A percentile compares a stretch with the other conserved stretches of the same genome.
Conservation (phyloP, 92 coral and sea anemone species). For the Paragorgia papillata region DNA sequence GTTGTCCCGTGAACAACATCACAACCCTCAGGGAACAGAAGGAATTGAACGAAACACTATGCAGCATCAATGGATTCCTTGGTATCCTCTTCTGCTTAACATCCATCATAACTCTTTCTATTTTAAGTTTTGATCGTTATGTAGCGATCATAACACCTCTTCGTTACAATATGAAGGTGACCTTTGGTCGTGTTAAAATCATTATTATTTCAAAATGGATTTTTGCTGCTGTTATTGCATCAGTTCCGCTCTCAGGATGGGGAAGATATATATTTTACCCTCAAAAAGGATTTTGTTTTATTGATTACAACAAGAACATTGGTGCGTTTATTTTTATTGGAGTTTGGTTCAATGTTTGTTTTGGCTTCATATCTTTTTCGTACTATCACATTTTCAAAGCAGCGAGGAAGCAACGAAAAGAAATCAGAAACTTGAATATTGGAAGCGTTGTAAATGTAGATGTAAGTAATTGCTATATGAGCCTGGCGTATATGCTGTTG, state of each 20-base stretch:
- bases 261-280: conserved; percentile 26
- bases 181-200: conserved; percentile 1
- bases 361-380: conserved; percentile 12
- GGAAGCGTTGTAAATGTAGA: neutral
- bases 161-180: conserved; percentile 18
- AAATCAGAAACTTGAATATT: conserved; percentile 25
- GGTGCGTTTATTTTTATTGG: conserved; percentile 10
- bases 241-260: conserved; percentile 39
- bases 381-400: conserved; percentile 39
- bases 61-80: conserved; percentile 18
- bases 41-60: conserved; percentile 6
- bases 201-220: conserved; percentile 11
- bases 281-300: conserved; percentile 32
- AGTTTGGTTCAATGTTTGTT: conserved; percentile 19
- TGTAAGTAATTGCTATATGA: neutral
- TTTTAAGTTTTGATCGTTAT: conserved; percentile 37
- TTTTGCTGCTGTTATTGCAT: conserved; percentile 13
- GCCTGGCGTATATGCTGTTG: no score
- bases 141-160: conserved; percentile 30
- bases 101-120: conserved; percentile 4
- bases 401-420: conserved; percentile 26
- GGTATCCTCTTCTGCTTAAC: conserved; percentile 13
- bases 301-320: conserved; percentile 24
- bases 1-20: conserved; percentile 12
- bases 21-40: conserved; percentile 5